Percentiles rank a stretch among this genome's conserved stretches.
Evolutionary conservation across 37 sponge, comb jelly and placozoan genomes (phyloP).

Genomic region (Haliclona indistincta): DNA sequence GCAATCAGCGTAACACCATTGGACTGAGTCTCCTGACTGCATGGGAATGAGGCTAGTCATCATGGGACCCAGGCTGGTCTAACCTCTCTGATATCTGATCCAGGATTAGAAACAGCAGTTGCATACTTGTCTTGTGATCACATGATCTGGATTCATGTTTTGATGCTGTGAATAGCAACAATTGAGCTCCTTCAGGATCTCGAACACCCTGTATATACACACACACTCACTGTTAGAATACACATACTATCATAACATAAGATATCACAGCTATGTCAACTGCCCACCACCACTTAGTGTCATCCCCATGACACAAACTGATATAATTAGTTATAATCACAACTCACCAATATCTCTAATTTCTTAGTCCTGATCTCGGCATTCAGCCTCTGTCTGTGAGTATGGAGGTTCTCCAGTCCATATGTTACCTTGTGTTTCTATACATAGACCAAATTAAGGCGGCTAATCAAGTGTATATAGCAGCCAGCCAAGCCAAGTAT

Average conservation of each 20-base stretch:
- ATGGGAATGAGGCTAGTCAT: neutral
- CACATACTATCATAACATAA: neutral
- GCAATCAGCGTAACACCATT: constrained; percentile 39
- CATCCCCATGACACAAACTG: neutral
- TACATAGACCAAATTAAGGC: no score
- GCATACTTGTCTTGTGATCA: constrained; percentile 37
- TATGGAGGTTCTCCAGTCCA: constrained; percentile 23
- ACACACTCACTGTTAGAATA: neutral
- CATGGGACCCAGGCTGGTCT: neutral
- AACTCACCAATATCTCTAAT: constrained; percentile 53
- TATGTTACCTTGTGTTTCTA: constrained; percentile 38
- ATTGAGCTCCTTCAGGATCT: constrained; percentile 44
- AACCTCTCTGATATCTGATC: constrained; percentile 36
- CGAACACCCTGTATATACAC: constrained; percentile 19
- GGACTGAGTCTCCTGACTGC: constrained; percentile 29
- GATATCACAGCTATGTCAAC: neutral
- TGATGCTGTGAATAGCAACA: constrained; percentile 40
- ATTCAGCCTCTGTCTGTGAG: constrained; percentile 35
- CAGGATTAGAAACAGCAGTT: constrained; percentile 42
- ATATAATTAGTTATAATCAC: neutral
- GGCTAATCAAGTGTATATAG: no score
- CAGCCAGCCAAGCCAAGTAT: no score
- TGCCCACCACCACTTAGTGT: neutral
- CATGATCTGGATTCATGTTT: constrained; percentile 17
- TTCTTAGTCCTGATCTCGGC: constrained; percentile 41